Base-by-base conservation (phyloP, 2,797 vertebrate species). In the Rousettus madagascariensis region DNA sequence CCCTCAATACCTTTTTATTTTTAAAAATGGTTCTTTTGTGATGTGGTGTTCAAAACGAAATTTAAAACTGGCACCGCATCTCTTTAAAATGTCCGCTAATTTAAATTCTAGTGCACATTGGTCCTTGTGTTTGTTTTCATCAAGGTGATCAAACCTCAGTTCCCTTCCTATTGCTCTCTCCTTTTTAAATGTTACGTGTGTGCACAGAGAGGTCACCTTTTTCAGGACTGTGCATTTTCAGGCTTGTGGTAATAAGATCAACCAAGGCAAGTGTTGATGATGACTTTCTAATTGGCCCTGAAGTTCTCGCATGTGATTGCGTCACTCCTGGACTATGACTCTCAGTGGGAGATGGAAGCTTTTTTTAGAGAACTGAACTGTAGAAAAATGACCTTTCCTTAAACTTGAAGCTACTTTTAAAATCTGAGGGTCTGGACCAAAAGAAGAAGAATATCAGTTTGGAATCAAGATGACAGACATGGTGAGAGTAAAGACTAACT, bases 1-100 rank as follows among this genome's bases (percentile, higher is more conserved):
- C 97, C 98, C 96, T 98, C 97, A 98, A 98, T 98, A 98, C 97
- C 98, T 98, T 98, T 98, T 98, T 98, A 98, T 98, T 99, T 98
- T 98, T 98, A 98, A 98, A 98, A 98, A 98, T 98, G 98, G 98
- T 98, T 98, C 98, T 98, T 99, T 99, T 98, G 98, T 98, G 98
- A 98, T 98, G 98, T 98, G 98, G 98, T 98, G 98, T 99, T 98
- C 98, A 98, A 98, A 98, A 98, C 97, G 95, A 97, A 98, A 98
- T 97, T 98, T 98, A 98, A 97, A 98, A 98, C 98, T 97, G 98
- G 97, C 97, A 97, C 98, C 97, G 97, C 97, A 97, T 98, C 98
- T 98, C 97, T 98, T 98, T 98, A 97, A 98, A 98, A 97, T 96
- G 96, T 98, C 98, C 97, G 97, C 97, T 98, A 98, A 98, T 98